Conservation (phyloP, 1,140 invertebrate genomes). For the Streblospio benedicti region DNA sequence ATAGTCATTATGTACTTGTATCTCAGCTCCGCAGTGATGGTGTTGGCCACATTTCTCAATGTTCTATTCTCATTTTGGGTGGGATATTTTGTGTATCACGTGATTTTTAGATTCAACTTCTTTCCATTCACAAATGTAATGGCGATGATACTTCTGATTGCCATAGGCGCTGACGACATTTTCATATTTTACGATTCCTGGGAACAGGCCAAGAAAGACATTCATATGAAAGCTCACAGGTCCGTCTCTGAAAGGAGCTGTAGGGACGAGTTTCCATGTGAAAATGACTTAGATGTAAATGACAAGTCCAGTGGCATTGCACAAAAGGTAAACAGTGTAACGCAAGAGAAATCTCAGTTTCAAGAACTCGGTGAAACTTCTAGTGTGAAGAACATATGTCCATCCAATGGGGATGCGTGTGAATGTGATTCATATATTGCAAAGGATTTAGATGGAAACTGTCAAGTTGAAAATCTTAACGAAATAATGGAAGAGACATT, state of each 20-base stretch:
- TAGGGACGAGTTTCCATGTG: no score
- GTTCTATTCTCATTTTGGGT: slow-evolving; percentile 5
- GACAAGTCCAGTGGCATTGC: no score
- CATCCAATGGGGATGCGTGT: no score
- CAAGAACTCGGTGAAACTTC: no score
- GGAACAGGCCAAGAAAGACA: background rate
- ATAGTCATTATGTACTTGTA: slow-evolving; percentile 4
- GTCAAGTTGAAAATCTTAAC: slow-evolving; percentile 42
- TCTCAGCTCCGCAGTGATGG: slow-evolving; percentile 4
- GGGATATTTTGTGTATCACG: slow-evolving; percentile 12
- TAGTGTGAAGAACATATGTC: no score
- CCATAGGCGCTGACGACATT: slow-evolving; percentile 15
- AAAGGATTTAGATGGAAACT: no score
- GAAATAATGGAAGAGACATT: slow-evolving; percentile 55
- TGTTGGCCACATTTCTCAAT: slow-evolving; percentile 7
- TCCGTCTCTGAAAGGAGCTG: no score
- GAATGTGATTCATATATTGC: no score
- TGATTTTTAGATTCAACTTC: slow-evolving; percentile 4
- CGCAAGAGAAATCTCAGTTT: no score
- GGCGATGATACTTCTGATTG: slow-evolving; percentile 9
- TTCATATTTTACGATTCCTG: slow-evolving; percentile 17
- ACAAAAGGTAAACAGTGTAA: no score
- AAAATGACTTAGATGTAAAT: no score
- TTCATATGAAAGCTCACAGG: no score
- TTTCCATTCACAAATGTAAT: slow-evolving; percentile 14